Evolutionary conservation across 2,797 vertebrate species (phyloP).

Genomic region (Pelobates cultripes): DNA sequence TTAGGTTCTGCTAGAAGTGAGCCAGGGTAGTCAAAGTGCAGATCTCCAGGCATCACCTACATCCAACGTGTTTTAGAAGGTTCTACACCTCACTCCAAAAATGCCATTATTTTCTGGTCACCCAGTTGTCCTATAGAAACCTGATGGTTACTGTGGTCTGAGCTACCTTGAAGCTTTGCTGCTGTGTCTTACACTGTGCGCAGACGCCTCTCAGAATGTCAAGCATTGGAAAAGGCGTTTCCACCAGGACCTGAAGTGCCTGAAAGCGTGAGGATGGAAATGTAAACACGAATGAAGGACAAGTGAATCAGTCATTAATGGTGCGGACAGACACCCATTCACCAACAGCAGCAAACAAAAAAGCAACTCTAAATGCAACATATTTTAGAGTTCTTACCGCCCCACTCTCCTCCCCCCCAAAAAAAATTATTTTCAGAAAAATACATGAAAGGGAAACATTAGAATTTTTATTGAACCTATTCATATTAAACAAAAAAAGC

Average conservation of each 20-base stretch:
- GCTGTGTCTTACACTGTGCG: slow-evolving; percentile 67
- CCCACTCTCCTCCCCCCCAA: not conserved
- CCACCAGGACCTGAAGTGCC: slow-evolving; percentile 62
- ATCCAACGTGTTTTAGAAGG: no score
- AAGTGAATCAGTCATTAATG: slow-evolving; percentile 17
- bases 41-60: no score
- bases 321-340: not conserved
- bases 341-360: slow-evolving; percentile 1
- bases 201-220: slow-evolving; percentile 62
- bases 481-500: no score
- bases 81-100: no score
- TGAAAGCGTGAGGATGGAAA: slow-evolving; percentile 48
- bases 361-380: slow-evolving; percentile 10
- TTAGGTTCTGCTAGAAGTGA: no score
- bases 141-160: slow-evolving; percentile 25
- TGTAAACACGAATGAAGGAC: slow-evolving; percentile 27
- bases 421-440: not conserved
- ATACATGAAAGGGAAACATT: no score
- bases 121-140: slow-evolving; percentile 14
- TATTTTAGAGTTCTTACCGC: no score
- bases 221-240: slow-evolving; percentile 63
- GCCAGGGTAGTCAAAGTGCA: no score
- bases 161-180: slow-evolving; percentile 43
- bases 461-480: no score
- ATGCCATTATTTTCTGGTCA: slow-evolving; percentile 12